Base-by-base conservation (phyloP, 2,113 vertebrate species). In the Meles meles region DNA sequence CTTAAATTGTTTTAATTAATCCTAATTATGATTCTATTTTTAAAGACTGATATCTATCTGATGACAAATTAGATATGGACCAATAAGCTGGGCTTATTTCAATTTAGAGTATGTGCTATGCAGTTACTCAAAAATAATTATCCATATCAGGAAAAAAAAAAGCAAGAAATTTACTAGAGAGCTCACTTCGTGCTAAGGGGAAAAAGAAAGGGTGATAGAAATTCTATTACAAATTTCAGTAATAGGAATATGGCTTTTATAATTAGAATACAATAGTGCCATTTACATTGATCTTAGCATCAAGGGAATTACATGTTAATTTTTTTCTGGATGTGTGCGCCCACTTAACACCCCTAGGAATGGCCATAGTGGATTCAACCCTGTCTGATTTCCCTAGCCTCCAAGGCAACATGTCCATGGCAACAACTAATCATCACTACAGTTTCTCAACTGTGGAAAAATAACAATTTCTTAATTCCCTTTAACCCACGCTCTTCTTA, bases 1-100 rank as follows among this genome's bases (percentile, higher is more conserved):
- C 79, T 92, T 94, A 96, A 98, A 95, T 98, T 95, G 61, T 97
- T 98, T 97, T 96, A 98, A 98, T 98, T 98, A 97, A 96, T 96
- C 74, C 94, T 97, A 98, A 98, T 96, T 98, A 97, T 96, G 39
- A 88, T 93, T 93, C 31, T 95, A 94, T 94, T 96, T 97, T 98
- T 98, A 88, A 93, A 96, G 55, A 80, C 47, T 69, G 84, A 94
- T 96, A 92, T 61, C 55, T 84, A 83, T 76, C 74, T 97, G 95
- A 94, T 97, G 86, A 93, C 47, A 98, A 97, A 97, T 93, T 96
- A 71, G 84, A 89, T 96, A 92, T 93, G 61, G 79, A 95, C 88
- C 94, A 97, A 93, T 96, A 95, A 94, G 1, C 25, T 93, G 65
- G 76, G 23, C 61, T 93, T 94, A 72, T 92, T 97, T 94, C 47